Conservation (phyloP, 2,888 invertebrate species). For the Abscondita cerata region DNA sequence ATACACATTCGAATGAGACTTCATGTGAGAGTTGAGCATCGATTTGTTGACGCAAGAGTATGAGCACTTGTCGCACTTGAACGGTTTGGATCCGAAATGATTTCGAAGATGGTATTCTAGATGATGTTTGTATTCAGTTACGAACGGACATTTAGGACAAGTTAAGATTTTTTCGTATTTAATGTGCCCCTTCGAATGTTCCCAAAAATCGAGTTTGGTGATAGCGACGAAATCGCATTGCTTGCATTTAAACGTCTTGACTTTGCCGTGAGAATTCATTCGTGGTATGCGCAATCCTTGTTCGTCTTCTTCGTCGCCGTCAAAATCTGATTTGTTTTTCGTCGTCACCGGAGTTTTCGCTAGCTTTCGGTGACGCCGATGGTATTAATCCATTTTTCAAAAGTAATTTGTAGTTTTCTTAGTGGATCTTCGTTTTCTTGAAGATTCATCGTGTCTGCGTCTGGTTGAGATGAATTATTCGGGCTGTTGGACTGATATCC, state of each 20-base stretch:
- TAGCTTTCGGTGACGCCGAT: conserved; percentile 43
- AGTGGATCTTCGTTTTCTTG: conserved; percentile 49
- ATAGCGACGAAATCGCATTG: conserved; percentile 86
- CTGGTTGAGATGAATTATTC: background rate
- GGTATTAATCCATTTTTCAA: conserved; percentile 49
- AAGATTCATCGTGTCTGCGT: background rate
- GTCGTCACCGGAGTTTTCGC: conserved; percentile 57
- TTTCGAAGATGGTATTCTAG: conserved; percentile 96
- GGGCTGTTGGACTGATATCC: conserved; percentile 2
- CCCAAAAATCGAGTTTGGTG: conserved; percentile 93
- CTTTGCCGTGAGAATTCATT: conserved; percentile 81
- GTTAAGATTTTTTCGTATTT: conserved; percentile 89
- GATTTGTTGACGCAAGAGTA: conserved; percentile 97
- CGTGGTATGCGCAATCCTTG: conserved; percentile 68
- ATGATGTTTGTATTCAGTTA: conserved; percentile 99
- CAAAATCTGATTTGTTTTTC: conserved; percentile 61
- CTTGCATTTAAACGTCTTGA: conserved; percentile 91
- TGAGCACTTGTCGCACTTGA: conserved; percentile 87
- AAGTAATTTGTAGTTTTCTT: conserved; percentile 52
- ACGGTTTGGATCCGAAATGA: conserved; percentile 95
- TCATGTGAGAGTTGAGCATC: conserved; percentile 98
- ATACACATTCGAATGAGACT: conserved; percentile 92
- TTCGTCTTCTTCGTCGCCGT: conserved; percentile 64
- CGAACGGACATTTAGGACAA: conserved; percentile 94
- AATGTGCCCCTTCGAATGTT: conserved; percentile 89